Percentiles rank a stretch among this genome's conserved stretches.
These are phyloP conservation scores for Leptinotarsa defecta DNA, from an alignment of 1,140 invertebrate genomes.

Conservation along the genomic window DNA sequence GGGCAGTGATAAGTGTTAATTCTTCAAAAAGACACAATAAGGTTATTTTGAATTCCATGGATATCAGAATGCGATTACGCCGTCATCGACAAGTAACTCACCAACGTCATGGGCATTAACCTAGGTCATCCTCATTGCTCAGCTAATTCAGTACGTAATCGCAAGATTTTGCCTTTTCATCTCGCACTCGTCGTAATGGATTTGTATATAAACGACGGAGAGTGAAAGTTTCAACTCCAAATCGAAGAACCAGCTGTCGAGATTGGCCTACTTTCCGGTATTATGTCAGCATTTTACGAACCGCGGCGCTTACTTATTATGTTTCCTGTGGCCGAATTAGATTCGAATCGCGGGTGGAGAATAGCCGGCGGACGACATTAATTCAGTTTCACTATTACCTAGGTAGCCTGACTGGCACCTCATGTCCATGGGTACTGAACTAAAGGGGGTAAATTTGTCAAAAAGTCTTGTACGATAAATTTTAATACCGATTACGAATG, in stretches of 20 bases:
- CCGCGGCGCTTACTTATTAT: background rate
- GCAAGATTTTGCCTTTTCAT: background rate
- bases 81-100: no score
- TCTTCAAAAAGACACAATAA: no score
- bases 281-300: background rate
- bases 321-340: conserved; percentile 1
- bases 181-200: background rate
- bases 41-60: no score
- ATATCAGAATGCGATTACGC: no score
- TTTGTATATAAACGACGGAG: background rate
- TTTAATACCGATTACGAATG: no score
- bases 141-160: background rate
- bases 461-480: no score
- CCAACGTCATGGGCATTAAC: background rate
- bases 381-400: background rate
- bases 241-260: conserved; percentile 5
- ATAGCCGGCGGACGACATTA: background rate
- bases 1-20: no score
- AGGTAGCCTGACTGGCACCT: background rate
- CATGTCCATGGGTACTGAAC: no score
- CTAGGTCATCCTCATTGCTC: background rate
- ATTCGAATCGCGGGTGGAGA: background rate
- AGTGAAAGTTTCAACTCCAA: conserved; percentile 1
- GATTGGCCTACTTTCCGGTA: background rate
- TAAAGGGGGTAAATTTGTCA: no score